Conservation (phyloP, 2,113 vertebrate species). For the Mustela nigripes region DNA sequence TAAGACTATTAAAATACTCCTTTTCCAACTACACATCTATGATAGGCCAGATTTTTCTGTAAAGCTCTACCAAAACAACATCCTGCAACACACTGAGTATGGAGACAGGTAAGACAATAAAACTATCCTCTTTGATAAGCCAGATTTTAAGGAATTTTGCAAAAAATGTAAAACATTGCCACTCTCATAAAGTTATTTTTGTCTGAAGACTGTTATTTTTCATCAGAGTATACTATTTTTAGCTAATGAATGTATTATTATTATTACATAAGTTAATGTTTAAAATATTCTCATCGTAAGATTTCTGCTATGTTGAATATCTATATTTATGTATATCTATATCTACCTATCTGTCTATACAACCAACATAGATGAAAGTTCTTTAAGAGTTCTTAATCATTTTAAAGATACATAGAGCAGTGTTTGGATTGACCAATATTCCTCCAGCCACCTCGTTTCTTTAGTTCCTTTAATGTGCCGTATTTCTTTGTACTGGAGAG, state of each 20-base stretch:
- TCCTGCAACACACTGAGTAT: background rate
- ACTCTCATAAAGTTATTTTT: background rate
- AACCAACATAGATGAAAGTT: background rate
- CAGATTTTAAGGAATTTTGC: constrained; percentile 19
- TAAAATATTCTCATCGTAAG: background rate
- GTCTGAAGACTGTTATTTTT: background rate
- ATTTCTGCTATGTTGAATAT: background rate
- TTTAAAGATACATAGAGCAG: background rate
- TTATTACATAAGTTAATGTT: background rate
- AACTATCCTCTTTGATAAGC: background rate
- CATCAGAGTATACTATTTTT: background rate
- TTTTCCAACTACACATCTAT: background rate
- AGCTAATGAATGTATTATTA: background rate
- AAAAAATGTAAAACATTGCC: background rate
- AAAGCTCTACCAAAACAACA: background rate
- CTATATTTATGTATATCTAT: background rate
- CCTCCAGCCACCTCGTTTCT: background rate
- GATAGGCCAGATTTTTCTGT: background rate
- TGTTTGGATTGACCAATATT: background rate
- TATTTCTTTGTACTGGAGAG: background rate
- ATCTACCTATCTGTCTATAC: background rate
- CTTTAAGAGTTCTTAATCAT: background rate
- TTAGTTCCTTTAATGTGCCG: background rate
- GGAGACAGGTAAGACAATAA: background rate
- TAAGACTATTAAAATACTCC: background rate